Base-by-base conservation (phyloP, 2,797 vertebrate species). In the Lacerta viridis region DNA sequence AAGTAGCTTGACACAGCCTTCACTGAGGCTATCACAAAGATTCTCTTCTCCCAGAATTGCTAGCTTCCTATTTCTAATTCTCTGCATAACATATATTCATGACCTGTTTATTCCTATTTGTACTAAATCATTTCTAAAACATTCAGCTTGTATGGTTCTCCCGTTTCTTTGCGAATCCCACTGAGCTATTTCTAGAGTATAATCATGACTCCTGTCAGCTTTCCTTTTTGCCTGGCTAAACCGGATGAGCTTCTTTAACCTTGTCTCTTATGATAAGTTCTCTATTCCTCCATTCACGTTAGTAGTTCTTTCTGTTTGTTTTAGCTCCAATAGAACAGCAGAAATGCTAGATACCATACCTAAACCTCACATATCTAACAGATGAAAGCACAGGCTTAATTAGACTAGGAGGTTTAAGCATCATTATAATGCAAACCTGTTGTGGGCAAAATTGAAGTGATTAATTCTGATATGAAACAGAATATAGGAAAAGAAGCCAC, bases 201-300 rank as follows among this genome's bases (percentile, higher is more conserved):
- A 88, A 79, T 79, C 82, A 88, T 85, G 55, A 61, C 68, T 39
- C 8, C 83, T 88, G 87, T 77, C 74, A 78, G 74, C 74, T 78
- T 88, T 85, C 76, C 29, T 89, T 89, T 85, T 89, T 85, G 68
- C 68, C 83, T 85, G 83, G 69, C 59, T 89, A 89, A 66, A 74
- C 69, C 23, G n/a, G 78, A 85, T 89, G 69, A 81, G 78, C 69
- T 87, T 81, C 69, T 85, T 89, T 80, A 89, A 89, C 69, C 77
- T 89, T 89, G 55, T 89, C 55, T 80, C 88, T 66, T 75, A 80
- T 80, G 88, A 85, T 81, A 89, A 75, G 78, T 89, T 80, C 55
- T 85, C n/a, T 50, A 27, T 85, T 89, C 71, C 39, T 80, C 77
- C 50, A 69, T 59, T 80, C 55, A 75, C 33, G 66, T 75, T 77